phyloP scores from a whole-genome alignment of 2,888 invertebrate species.

The Vanessa cardui region DNA sequence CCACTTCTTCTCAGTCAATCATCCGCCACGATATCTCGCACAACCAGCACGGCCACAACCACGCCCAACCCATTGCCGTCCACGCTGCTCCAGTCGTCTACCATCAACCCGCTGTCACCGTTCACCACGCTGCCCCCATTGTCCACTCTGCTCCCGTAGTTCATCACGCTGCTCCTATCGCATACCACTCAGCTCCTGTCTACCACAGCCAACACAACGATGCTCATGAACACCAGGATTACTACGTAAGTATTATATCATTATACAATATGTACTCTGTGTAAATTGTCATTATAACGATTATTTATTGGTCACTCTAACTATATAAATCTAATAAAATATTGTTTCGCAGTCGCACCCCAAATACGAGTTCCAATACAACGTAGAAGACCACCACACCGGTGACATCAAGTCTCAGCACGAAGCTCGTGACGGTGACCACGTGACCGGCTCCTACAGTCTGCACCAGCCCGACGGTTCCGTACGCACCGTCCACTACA shows the following conservation, averaged over 20 bases:
- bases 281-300: too few relatives aligned
- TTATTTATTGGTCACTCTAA: too few relatives aligned
- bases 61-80: slow-evolving; percentile 18
- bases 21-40: slow-evolving; percentile 40
- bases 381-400: slow-evolving; percentile 79
- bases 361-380: slow-evolving; percentile 79
- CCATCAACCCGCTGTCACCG: not conserved
- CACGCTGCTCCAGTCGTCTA: slow-evolving; percentile 23
- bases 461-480: slow-evolving; percentile 84
- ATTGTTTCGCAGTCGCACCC: slow-evolving; percentile 71
- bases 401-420: slow-evolving; percentile 84
- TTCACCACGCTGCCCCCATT: slow-evolving; percentile 21
- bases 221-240: slow-evolving; percentile 50
- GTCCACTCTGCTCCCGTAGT: slow-evolving; percentile 23
- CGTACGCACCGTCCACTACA: slow-evolving; percentile 83
- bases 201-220: slow-evolving; percentile 45
- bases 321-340: not conserved
- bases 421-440: slow-evolving; percentile 84
- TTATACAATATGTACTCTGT: too few relatives aligned
- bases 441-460: slow-evolving; percentile 85
- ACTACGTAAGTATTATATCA: slow-evolving; percentile 51
- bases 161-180: slow-evolving; percentile 45
- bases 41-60: slow-evolving; percentile 33
- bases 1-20: slow-evolving; percentile 44
- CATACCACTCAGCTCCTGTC: slow-evolving; percentile 25